Evolutionary conservation across 2,113 vertebrate species (phyloP), one percentile per base, ranked within the genome.

Genomic region (Delphinapterus leucas): DNA sequence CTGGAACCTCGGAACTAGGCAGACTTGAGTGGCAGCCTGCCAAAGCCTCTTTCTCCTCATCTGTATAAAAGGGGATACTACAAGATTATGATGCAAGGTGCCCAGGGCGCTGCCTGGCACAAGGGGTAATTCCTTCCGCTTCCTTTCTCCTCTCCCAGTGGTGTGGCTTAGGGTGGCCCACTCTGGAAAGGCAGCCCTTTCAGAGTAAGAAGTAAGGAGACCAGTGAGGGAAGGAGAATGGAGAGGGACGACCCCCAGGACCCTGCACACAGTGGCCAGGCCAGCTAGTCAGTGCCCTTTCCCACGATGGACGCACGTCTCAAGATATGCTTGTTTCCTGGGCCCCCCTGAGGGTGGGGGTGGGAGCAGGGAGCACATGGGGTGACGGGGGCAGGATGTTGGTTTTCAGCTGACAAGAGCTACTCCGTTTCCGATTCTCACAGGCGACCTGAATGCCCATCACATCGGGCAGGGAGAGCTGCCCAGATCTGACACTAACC

Each of bases 401-500:
- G 91, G 83, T 96, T 97, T 96, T 80, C 93, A 95, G n/a, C 73
- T 20, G 55, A 93, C 93, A 38, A 92, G 70, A 79, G 79, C 8
- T 67, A 83, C 68, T 93, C 94, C 67, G 0, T 87, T 98, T 98
- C 98, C 96, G 97, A 97, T 98, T 97, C 97, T 97, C 97, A 98
- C 96, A 97, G 97, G 93, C 79, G 4, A 86, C 80, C 96, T 98
- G 98, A 98, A 97, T 97, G 93, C 93, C 91, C 58, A 1, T 93
- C 76, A 87, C 98, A 95, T 74, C 49, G 55, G 93, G 83, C 92
- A 96, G 97, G 97, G 97, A 98, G 97, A 91, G 83, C 89, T 96
- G 98, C 96, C 98, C 98, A 97, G 95, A 96, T 96, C 97, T 65
- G 98, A 98, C 98, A 97, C 98, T 98, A 90, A 89, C 36, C 44